Conservation (phyloP, 35 echinoderm and acorn worm species). For the Apostichopus californicus region DNA sequence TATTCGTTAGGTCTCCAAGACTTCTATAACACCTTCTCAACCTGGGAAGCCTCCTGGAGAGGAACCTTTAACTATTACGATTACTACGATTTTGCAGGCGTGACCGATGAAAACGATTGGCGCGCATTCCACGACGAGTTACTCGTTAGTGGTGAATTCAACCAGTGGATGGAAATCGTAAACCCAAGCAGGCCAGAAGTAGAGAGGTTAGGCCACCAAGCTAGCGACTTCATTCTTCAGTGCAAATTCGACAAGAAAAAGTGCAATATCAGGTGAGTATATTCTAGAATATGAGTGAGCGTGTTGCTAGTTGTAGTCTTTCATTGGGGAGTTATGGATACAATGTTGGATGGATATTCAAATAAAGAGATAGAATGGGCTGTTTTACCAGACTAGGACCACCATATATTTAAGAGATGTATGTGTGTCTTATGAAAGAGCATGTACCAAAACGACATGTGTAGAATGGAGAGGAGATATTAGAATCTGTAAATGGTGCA, state of each 20-base stretch:
- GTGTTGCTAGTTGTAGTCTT: not conserved
- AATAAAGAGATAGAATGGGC: too few relatives aligned
- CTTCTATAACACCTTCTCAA: not conserved
- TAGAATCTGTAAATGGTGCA: too few relatives aligned
- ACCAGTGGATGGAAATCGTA: constrained; percentile 26
- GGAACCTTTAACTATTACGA: constrained; percentile 37
- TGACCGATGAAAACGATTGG: constrained; percentile 55
- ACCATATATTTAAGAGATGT: too few relatives aligned
- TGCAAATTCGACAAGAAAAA: constrained; percentile 71
- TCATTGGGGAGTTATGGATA: too few relatives aligned
- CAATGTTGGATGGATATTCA: too few relatives aligned
- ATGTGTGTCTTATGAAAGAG: too few relatives aligned
- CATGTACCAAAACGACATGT: too few relatives aligned
- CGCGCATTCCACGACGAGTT: constrained; percentile 40
- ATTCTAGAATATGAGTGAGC: not conserved
- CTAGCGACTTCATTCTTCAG: constrained; percentile 69
- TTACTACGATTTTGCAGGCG: constrained; percentile 29
- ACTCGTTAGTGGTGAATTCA: constrained; percentile 11
- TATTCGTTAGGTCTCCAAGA: not conserved
- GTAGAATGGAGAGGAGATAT: too few relatives aligned
- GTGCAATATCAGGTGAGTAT: constrained; percentile 71
- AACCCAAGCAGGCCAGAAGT: constrained; percentile 63
- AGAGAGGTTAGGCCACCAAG: constrained; percentile 56
- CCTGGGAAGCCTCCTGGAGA: constrained; percentile 5
- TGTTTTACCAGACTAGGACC: too few relatives aligned